A percentile compares a stretch with the other conserved stretches of the same genome.
Conservation (phyloP, 2,888 invertebrate species). For the Neelides folsomi region DNA sequence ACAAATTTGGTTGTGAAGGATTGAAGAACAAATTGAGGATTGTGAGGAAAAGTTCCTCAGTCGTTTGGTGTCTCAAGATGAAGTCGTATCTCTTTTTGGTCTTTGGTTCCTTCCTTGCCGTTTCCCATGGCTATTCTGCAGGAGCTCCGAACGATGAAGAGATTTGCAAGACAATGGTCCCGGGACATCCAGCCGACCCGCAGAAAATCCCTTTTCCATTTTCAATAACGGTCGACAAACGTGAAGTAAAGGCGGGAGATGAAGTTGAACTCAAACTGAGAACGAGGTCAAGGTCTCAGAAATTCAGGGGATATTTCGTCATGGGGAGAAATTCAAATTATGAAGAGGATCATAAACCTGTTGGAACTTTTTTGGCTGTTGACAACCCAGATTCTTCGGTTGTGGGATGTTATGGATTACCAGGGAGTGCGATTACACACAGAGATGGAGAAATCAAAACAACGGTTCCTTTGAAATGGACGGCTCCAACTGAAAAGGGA, state of each 20-base stretch:
- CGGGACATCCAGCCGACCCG: background rate
- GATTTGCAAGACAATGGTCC: background rate
- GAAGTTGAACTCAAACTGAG: background rate
- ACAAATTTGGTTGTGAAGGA: too few relatives aligned
- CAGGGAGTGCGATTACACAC: background rate
- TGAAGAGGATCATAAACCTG: background rate
- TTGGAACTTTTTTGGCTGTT: background rate
- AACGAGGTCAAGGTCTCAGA: background rate
- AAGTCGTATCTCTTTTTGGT: too few relatives aligned
- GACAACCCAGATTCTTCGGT: background rate
- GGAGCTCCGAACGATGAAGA: background rate
- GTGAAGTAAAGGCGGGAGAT: background rate
- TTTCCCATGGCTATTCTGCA: background rate
- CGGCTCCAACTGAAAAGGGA: conserved; percentile 2
- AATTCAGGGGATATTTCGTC: conserved; percentile 4
- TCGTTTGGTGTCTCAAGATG: too few relatives aligned
- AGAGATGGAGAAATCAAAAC: background rate
- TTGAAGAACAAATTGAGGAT: too few relatives aligned
- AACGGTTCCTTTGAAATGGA: background rate
- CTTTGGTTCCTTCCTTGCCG: too few relatives aligned
- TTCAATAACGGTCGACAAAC: background rate
- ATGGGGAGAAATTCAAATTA: background rate
- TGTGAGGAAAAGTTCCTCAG: too few relatives aligned
- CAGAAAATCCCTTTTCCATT: background rate
- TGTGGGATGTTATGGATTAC: background rate